Base-by-base conservation (phyloP, 1,140 invertebrate genomes). In the Cyphomyrmex costatus region DNA sequence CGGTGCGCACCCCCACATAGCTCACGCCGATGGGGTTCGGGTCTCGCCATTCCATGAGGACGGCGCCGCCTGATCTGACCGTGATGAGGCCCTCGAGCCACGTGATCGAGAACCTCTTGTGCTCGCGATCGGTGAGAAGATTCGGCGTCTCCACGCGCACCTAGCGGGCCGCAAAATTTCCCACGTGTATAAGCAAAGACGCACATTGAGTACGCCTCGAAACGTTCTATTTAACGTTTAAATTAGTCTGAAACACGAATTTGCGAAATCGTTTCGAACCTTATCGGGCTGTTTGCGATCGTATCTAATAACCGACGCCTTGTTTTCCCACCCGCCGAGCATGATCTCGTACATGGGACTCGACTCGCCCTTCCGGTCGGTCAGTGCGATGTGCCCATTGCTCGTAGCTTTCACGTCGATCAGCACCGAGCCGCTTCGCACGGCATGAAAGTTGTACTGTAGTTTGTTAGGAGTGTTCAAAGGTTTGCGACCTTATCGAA, bases 241-340 rank as follows among this genome's bases (percentile, higher is more conserved):
- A 24, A 53, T 68, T 36, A 36, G 68, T 77, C 14, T 77, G 21
- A n/a, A n/a, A 3, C 21, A 27, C n/a, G 63, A 46, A 33, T 82
- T 60, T 33, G 21, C 65, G 16, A 53, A 24, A 30, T 73, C 30
- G 42, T 80, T 63, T 85, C 89, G 92, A 96, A 96, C 96, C 96
- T 96, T 96, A 80, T 97, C 96, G n/a, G 96, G 96, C 91, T 96
- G 96, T 92, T 96, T 95, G 85, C 95, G 95, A 94, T 96, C 96
- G 89, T 96, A 93, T 92, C 96, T 96, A 91, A 96, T 96, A 83
- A 96, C 96, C 7, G 96, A 96, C 82, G 96, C 95, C 63, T 92
- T 95, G 88, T 96, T 96, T 87, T 96, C 95, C 96, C 96, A 97
- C 56, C 96, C 96, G 10, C 96, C 96, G 60, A 97, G 93, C 88